Conservation (phyloP, 2,113 vertebrate species). For the Tachycineta bicolor region DNA sequence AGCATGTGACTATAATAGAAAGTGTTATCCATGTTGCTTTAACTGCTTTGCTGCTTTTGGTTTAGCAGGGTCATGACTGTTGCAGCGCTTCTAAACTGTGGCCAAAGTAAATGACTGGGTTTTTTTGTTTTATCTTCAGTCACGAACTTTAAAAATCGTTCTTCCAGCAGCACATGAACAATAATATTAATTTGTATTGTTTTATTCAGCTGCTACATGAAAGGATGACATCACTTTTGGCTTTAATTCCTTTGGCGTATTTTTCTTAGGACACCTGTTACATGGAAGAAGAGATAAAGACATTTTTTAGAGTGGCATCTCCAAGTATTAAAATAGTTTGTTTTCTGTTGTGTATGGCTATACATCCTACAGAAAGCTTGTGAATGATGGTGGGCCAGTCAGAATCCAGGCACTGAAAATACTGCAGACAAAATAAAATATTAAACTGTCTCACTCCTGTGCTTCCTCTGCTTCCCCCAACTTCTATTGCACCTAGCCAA, state of each 20-base stretch:
- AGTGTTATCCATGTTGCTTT: not conserved
- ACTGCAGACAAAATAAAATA: not conserved
- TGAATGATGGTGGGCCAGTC: not conserved
- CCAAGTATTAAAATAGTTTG: not conserved
- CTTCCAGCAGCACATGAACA: not conserved
- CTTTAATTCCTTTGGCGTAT: not conserved
- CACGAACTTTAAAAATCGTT: not conserved
- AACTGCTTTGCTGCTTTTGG: not conserved
- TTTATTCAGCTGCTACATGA: not conserved
- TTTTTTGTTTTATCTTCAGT: not conserved
- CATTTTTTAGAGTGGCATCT: not conserved
- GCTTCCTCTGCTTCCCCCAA: not conserved
- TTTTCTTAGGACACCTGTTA: not conserved
- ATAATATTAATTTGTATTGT: not conserved
- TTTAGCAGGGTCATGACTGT: not conserved
- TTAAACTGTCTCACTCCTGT: not conserved
- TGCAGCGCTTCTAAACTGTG: not conserved
- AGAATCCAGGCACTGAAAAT: not conserved
- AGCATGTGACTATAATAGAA: not conserved
- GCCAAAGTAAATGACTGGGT: not conserved
- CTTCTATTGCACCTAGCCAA: not conserved
- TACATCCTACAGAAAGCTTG: not conserved
- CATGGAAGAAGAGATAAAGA: not conserved
- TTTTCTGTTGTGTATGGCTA: not conserved
- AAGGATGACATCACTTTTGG: not conserved